Percentiles rank a stretch among this genome's conserved stretches.
These are phyloP conservation scores for Dicyrtoma fusca DNA, from an alignment of 2,888 invertebrate species.

Conservation along the genomic window DNA sequence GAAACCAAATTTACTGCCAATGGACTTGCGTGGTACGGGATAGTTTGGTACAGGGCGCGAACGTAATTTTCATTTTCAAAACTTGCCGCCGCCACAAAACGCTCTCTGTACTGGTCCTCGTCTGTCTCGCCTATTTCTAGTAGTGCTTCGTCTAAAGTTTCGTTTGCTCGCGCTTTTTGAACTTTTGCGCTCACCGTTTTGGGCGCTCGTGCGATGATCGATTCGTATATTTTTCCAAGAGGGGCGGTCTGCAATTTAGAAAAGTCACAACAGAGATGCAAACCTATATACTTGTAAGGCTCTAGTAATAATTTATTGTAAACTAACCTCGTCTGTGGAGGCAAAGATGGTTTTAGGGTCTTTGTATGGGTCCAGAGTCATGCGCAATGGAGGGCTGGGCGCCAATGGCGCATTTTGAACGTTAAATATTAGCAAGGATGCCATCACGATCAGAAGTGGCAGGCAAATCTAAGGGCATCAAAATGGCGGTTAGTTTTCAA, in stretches of 20 bases:
- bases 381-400: slow-evolving; percentile 42
- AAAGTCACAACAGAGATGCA: neutral
- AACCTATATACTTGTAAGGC: neutral
- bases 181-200: slow-evolving; percentile 7
- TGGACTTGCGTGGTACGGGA: slow-evolving; percentile 49
- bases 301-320: neutral
- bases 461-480: slow-evolving; percentile 39
- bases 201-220: neutral
- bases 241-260: neutral
- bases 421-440: slow-evolving; percentile 47
- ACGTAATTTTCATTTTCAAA: slow-evolving; percentile 32
- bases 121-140: slow-evolving; percentile 35
- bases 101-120: slow-evolving; percentile 45
- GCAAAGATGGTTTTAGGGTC: slow-evolving; percentile 45
- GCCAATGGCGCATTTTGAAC: slow-evolving; percentile 33
- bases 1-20: slow-evolving; percentile 49
- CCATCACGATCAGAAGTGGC: slow-evolving; percentile 45
- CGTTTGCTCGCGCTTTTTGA: neutral
- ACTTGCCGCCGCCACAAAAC: slow-evolving; percentile 49
- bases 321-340: slow-evolving; percentile 34
- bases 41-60: slow-evolving; percentile 49
- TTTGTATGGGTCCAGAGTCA: slow-evolving; percentile 44
- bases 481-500: neutral
- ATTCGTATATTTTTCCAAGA: slow-evolving; percentile 30
- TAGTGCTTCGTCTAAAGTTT: slow-evolving; percentile 34